Base-by-base conservation (phyloP, 2,113 vertebrate species). In the Bos indicus region DNA sequence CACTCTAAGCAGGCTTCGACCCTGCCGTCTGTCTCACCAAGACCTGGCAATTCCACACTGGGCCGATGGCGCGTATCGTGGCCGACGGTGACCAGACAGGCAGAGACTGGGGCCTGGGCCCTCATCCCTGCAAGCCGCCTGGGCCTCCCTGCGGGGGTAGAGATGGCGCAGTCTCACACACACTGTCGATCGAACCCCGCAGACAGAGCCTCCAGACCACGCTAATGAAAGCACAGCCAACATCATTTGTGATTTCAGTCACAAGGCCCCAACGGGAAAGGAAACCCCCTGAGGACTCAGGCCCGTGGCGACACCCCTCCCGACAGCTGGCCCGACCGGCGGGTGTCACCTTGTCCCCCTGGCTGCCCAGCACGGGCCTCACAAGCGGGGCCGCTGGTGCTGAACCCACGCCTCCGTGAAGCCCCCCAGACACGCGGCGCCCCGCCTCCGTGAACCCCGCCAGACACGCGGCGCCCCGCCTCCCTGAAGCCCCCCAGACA, bases 11-110 rank as follows among this genome's bases (percentile, higher is more conserved):
- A 7, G 1, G 40, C 43, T 43, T 7, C 2, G 1, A 33, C 51
- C 10, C n/a, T 48, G 88, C n/a, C 3, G 0, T 25, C 83, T 33
- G 2, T 21, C 40, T 21, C 30, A 6, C 0, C 4, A 52, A 4
- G 46, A 4, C 33, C 30, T 12, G 10, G 36, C 54, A 57, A 51
- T 16, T 51, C 40, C 36, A 1, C 1, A 1, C 1, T 0, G 3
- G 21, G 54, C 33, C 64, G 0, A 43, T 0, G 28, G 33, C 0
- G 3, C 30, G 1, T 15, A 6, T 8, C n/a, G 12, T 28, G 6
- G 80, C 80, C 15, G 3, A 19, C 2, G 40, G 6, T 28, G 28
- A 56, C 36, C 25, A 51, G 62, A 13, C 28, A 2, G 8, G 56
- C 16, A 28, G 51, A 64, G 30, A 36, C 1, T 4, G 5, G 5